Conservation (phyloP, 2,797 vertebrate genomes). For the Amblyraja radiata region DNA sequence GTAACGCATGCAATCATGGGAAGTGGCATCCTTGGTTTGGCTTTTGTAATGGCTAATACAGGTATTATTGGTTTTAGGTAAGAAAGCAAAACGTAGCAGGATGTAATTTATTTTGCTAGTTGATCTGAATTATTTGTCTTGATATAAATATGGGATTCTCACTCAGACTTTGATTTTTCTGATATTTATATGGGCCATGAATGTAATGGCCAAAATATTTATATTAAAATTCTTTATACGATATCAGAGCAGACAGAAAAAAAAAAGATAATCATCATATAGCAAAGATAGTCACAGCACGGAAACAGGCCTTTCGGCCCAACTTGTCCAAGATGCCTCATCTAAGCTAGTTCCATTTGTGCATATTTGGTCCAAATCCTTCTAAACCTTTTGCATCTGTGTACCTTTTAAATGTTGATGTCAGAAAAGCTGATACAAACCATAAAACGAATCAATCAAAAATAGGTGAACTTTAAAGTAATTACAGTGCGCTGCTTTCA, state of each 20-base stretch:
- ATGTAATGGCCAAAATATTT: background rate
- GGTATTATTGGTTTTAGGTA: conserved; percentile 86
- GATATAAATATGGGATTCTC: background rate
- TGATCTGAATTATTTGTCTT: background rate
- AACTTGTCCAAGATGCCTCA: too few species aligned
- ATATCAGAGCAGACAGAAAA: background rate
- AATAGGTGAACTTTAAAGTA: background rate
- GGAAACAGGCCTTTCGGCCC: too few species aligned
- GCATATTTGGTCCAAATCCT: too few species aligned
- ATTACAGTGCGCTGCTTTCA: background rate
- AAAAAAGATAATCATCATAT: background rate
- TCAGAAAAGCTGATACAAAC: background rate
- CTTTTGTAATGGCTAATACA: conserved; percentile 83
- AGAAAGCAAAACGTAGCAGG: conserved; percentile 41
- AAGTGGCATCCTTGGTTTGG: conserved; percentile 84
- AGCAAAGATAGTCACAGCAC: too few species aligned
- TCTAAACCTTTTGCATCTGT: too few species aligned
- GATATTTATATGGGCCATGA: background rate
- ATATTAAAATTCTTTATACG: background rate
- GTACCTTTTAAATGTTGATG: too few species aligned
- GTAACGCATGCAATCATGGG: conserved; percentile 94
- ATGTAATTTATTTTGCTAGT: background rate
- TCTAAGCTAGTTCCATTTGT: too few species aligned
- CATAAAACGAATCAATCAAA: background rate
- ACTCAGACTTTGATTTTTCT: background rate